A percentile compares a stretch with the other conserved stretches of the same genome.
Evolutionary conservation across 2,888 invertebrate genomes (phyloP).

Genomic region (Ophioninae sp.): DNA sequence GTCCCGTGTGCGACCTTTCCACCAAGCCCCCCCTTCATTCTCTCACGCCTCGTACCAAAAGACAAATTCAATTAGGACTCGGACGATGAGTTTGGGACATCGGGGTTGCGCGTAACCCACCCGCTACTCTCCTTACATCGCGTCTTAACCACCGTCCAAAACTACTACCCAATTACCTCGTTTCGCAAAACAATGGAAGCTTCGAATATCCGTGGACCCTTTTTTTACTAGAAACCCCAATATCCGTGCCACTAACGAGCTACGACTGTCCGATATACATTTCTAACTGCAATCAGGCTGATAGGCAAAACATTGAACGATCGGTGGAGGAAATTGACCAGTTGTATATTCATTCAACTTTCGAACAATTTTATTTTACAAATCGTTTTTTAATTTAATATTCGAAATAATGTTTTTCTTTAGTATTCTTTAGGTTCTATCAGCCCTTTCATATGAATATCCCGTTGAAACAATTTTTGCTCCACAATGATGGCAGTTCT

Average conservation of each 20-base stretch:
- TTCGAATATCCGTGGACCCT: background rate
- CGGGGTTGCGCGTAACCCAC: constrained; percentile 37
- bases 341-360: background rate
- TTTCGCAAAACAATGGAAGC: constrained; percentile 3
- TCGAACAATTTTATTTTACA: background rate
- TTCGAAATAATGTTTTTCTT: background rate
- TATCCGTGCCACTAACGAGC: background rate
- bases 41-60: constrained; percentile 67
- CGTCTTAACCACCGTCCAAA: constrained; percentile 27
- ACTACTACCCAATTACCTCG: constrained; percentile 43
- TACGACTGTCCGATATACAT: background rate
- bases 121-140: constrained; percentile 14
- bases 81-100: constrained; percentile 74
- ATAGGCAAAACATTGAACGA: background rate
- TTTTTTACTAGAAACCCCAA: background rate
- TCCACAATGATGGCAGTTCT: background rate
- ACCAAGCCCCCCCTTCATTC: background rate
- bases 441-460: background rate
- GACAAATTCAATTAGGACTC: constrained; percentile 79
- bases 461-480: constrained; percentile 20
- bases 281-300: background rate
- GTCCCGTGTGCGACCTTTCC: constrained; percentile 39
- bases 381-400: background rate
- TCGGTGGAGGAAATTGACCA: background rate
- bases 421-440: background rate